Evolutionary conservation across 2,888 invertebrate genomes (phyloP).

Genomic region (Polietes domitor): DNA sequence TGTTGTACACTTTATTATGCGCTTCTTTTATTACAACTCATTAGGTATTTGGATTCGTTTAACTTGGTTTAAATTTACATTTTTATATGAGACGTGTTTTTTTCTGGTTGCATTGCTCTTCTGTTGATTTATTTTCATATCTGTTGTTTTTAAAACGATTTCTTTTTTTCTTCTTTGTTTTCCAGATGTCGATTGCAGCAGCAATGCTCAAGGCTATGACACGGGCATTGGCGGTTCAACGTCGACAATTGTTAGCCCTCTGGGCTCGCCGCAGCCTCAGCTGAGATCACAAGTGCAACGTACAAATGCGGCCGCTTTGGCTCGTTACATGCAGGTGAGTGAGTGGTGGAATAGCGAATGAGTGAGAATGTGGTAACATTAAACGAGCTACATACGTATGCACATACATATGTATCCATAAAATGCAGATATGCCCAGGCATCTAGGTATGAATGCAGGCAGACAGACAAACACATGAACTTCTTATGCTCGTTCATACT

Average conservation of each 20-base stretch:
- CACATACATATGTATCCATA: neutral
- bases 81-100: too few relatives aligned
- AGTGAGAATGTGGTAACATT: conserved; percentile 35
- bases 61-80: too few relatives aligned
- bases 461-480: too few relatives aligned
- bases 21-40: too few relatives aligned
- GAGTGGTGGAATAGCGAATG: conserved; percentile 66
- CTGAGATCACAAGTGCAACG: conserved; percentile 83
- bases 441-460: neutral
- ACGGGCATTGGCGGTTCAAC: conserved; percentile 81
- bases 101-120: too few relatives aligned
- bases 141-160: neutral
- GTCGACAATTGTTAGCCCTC: conserved; percentile 80
- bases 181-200: conserved; percentile 78
- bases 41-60: too few relatives aligned
- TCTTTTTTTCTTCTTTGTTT: conserved; percentile 39
- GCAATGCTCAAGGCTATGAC: conserved; percentile 80
- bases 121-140: conserved; percentile 30
- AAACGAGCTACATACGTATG: neutral
- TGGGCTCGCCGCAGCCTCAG: conserved; percentile 82
- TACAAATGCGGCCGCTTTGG: conserved; percentile 83
- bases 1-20: too few relatives aligned
- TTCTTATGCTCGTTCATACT: too few relatives aligned
- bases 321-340: conserved; percentile 83
- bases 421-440: neutral